These are phyloP conservation scores for Sprattus sprattus DNA, from an alignment of 2,113 vertebrate genomes.

Conservation along the genomic window DNA sequence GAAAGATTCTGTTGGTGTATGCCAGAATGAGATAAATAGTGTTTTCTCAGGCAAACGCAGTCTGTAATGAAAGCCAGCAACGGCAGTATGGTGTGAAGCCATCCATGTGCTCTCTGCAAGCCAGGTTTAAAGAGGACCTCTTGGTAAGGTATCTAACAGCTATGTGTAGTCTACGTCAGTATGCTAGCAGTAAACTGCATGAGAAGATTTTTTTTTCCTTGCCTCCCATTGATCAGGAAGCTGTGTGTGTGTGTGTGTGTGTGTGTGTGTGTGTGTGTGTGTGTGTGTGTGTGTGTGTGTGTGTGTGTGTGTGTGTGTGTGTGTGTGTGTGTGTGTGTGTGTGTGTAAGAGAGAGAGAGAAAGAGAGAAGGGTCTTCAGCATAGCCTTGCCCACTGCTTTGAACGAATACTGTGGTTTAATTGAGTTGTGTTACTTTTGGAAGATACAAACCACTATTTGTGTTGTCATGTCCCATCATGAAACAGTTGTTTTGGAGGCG, in stretches of 20 bases:
- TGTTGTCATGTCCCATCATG: background rate
- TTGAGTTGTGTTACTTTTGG: background rate
- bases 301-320: background rate
- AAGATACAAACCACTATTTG: background rate
- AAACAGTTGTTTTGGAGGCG: background rate
- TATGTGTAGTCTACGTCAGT: background rate
- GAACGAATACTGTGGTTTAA: background rate
- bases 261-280: background rate
- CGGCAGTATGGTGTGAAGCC: background rate
- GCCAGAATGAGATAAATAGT: background rate
- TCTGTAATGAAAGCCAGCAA: background rate
- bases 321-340: background rate
- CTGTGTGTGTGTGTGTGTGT: background rate
- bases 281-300: background rate
- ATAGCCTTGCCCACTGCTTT: background rate
- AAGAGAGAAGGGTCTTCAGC: background rate
- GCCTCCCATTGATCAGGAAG: background rate
- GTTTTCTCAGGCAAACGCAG: background rate
- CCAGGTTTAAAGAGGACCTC: no score
- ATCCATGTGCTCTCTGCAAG: no score
- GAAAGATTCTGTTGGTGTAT: background rate
- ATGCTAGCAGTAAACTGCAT: background rate
- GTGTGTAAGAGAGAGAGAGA: background rate
- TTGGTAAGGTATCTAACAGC: background rate
- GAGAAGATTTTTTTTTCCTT: background rate